Evolutionary conservation across 2,113 vertebrate species (phyloP).

Genomic region (Gymnobelideus leadbeateri): DNA sequence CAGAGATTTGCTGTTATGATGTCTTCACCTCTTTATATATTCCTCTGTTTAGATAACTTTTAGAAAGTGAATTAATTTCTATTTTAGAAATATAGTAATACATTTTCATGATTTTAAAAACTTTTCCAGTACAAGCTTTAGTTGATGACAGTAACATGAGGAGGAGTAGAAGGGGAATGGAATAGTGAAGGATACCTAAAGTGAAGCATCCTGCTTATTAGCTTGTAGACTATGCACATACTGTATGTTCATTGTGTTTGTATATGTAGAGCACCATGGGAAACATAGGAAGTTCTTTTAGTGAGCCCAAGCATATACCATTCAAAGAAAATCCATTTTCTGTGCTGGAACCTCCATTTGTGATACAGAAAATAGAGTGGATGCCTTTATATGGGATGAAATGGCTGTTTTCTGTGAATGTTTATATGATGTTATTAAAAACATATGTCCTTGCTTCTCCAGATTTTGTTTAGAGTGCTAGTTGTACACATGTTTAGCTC

Average conservation of each 20-base stretch:
- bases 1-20: constrained; percentile 24
- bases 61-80: background rate
- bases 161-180: background rate
- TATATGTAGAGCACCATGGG: constrained; percentile 51
- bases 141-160: constrained; percentile 21
- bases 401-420: constrained; percentile 77
- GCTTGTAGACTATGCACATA: background rate
- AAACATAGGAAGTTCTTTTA: constrained; percentile 59
- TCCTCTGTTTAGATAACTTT: background rate
- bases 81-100: constrained; percentile 19
- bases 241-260: background rate
- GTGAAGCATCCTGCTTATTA: too few relatives aligned
- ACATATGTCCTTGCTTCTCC: constrained; percentile 76
- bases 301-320: constrained; percentile 61
- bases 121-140: constrained; percentile 10
- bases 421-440: constrained; percentile 81
- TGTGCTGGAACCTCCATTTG: constrained; percentile 39
- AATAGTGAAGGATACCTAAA: background rate
- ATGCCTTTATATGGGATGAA: constrained; percentile 79
- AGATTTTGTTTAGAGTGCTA: constrained; percentile 71
- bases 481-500: constrained; percentile 66
- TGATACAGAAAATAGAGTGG: constrained; percentile 70
- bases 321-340: constrained; percentile 68
- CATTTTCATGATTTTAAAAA: background rate
- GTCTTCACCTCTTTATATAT: background rate